Evolutionary conservation across 2,113 vertebrate genomes (phyloP).

Genomic region (Pterocles gutturalis): DNA sequence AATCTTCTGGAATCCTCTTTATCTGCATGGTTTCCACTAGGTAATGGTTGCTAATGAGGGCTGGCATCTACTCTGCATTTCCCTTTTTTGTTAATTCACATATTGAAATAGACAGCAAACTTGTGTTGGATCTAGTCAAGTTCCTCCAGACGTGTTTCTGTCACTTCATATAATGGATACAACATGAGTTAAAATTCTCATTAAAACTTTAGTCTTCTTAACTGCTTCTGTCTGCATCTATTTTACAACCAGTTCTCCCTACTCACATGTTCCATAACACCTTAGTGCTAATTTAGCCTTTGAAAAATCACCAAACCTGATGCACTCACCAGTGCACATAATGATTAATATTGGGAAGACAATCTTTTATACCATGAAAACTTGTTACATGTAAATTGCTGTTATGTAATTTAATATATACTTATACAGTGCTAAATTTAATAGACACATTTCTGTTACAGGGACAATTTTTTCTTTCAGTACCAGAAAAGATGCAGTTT

Average conservation of each 20-base stretch:
- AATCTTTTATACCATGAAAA: background rate
- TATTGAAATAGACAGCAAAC: background rate
- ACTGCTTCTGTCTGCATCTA: background rate
- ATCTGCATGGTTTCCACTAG: background rate
- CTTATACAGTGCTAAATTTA: background rate
- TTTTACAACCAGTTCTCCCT: background rate
- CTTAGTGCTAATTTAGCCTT: background rate
- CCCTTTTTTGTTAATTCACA: background rate
- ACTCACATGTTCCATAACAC: background rate
- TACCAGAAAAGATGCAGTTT: background rate
- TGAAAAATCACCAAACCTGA: background rate
- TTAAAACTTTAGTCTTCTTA: background rate
- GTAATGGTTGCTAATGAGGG: background rate
- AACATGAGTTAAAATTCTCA: background rate
- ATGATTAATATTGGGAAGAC: background rate
- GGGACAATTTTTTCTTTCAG: background rate
- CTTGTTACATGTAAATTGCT: background rate
- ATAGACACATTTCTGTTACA: background rate
- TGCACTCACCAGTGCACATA: background rate
- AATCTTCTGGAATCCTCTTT: background rate
- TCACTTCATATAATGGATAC: background rate
- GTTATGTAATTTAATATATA: background rate
- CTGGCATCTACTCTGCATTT: background rate
- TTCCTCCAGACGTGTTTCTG: background rate
- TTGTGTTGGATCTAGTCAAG: background rate